Percentiles rank a stretch among this genome's conserved stretches.
These are phyloP conservation scores for Petrocephalus zakoni DNA, from an alignment of 2,113 vertebrate genomes.

Conservation along the genomic window DNA sequence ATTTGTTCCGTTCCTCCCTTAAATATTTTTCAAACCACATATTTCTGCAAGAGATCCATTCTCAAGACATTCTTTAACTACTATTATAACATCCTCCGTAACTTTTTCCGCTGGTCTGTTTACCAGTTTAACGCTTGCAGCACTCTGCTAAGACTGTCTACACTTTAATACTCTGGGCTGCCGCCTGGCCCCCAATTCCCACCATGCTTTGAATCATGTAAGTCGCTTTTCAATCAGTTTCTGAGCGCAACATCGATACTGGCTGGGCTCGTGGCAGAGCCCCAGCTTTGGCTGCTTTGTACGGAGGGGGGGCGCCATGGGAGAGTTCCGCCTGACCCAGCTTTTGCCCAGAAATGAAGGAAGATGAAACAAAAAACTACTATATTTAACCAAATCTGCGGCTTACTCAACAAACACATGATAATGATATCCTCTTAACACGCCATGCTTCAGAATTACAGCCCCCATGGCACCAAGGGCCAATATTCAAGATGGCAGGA, in stretches of 20 bases:
- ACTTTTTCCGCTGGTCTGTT: neutral
- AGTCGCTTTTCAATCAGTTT: slow-evolving; percentile 70
- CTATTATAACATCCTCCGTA: neutral
- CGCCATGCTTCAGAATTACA: slow-evolving; percentile 59
- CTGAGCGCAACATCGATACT: slow-evolving; percentile 66
- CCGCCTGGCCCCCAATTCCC: slow-evolving; percentile 66
- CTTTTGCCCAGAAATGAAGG: slow-evolving; percentile 63
- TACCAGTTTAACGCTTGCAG: slow-evolving; percentile 39
- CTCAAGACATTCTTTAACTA: neutral
- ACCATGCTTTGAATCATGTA: slow-evolving; percentile 72
- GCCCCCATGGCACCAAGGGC: slow-evolving; percentile 47
- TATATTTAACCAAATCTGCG: slow-evolving; percentile 73
- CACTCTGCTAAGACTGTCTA: slow-evolving; percentile 55
- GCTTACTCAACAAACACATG: slow-evolving; percentile 64
- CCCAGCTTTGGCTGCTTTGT: slow-evolving; percentile 61
- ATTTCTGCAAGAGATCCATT: neutral
- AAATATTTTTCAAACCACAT: neutral
- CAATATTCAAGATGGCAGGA: slow-evolving; percentile 54
- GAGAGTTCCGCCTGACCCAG: slow-evolving; percentile 65
- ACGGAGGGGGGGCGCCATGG: slow-evolving; percentile 58
- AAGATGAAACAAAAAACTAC: slow-evolving; percentile 51
- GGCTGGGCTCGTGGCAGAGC: slow-evolving; percentile 60
- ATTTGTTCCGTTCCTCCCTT: neutral
- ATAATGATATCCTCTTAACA: slow-evolving; percentile 73
- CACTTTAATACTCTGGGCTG: slow-evolving; percentile 64